Evolutionary conservation across 2,797 vertebrate species (phyloP).

Genomic region (Ctenochaetus hawaiiensis): DNA sequence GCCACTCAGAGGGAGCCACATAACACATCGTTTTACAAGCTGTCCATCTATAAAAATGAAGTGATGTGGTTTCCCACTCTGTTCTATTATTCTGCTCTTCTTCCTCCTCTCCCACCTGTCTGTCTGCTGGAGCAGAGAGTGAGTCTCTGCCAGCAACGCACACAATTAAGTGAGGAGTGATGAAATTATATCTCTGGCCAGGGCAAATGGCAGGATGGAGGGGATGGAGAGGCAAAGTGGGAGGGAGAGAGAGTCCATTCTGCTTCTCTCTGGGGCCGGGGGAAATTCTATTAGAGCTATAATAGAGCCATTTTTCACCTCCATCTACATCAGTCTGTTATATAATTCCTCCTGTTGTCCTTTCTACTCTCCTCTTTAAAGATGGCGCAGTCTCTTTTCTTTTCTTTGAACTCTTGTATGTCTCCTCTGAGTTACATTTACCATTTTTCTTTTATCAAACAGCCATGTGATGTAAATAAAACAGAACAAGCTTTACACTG

Average conservation of each 20-base stretch:
- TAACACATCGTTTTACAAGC: conserved; percentile 68
- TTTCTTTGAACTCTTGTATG: background rate
- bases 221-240: conserved; percentile 66
- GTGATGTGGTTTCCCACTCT: conserved; percentile 76
- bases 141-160: conserved; percentile 61
- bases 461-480: background rate
- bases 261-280: conserved; percentile 67
- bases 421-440: background rate
- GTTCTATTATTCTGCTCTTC: conserved; percentile 66
- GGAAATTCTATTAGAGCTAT: conserved; percentile 81
- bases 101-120: conserved; percentile 71
- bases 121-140: conserved; percentile 68
- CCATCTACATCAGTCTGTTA: conserved; percentile 62
- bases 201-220: conserved; percentile 75
- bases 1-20: conserved; percentile 58
- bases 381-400: conserved; percentile 14
- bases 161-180: conserved; percentile 82
- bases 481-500: background rate
- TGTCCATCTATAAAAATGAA: conserved; percentile 78
- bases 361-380: conserved; percentile 50
- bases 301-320: conserved; percentile 81
- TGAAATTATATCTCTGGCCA: conserved; percentile 80
- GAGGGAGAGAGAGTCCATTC: conserved; percentile 78
- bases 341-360: conserved; percentile 47
- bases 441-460: background rate